phyloP scores from a whole-genome alignment of 1,140 invertebrate genomes.

The Pollicipes pollicipes region DNA sequence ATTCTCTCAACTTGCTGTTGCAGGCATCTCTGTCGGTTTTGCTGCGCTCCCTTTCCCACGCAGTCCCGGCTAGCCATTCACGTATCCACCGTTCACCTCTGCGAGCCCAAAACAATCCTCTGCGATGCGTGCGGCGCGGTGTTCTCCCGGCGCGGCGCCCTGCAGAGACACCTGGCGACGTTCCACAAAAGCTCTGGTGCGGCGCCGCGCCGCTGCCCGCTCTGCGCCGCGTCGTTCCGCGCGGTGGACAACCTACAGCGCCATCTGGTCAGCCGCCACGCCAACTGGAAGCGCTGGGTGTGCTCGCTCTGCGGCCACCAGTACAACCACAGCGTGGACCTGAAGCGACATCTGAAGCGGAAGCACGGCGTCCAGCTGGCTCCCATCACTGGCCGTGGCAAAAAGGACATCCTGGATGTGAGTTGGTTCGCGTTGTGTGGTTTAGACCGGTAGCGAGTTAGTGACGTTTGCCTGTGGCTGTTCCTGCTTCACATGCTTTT shows the following conservation, averaged over 20 bases:
- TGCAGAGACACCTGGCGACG: not conserved
- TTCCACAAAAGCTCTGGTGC: not conserved
- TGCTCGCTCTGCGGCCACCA: not conserved
- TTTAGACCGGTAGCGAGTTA: too few relatives aligned
- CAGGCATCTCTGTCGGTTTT: not conserved
- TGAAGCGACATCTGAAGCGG: not conserved
- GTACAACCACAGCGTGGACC: not conserved
- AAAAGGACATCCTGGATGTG: not conserved
- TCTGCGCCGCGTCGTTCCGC: conserved; percentile 14
- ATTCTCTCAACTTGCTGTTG: not conserved
- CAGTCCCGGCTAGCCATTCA: not conserved
- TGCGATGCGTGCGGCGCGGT: not conserved
- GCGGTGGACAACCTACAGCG: not conserved
- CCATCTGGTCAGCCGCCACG: not conserved
- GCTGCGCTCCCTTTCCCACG: not conserved
- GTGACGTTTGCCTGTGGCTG: too few relatives aligned
- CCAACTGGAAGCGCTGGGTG: not conserved
- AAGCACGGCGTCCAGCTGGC: not conserved
- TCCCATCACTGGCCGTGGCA: not conserved
- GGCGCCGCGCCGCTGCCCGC: conserved; percentile 19
- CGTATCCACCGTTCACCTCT: not conserved
- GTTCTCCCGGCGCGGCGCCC: not conserved
- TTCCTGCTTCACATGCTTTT: too few relatives aligned
- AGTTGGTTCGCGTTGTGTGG: too few relatives aligned
- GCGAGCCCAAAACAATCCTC: not conserved